Conservation (phyloP, 2,888 invertebrate species). For the Pardosa pseudoannulata region DNA sequence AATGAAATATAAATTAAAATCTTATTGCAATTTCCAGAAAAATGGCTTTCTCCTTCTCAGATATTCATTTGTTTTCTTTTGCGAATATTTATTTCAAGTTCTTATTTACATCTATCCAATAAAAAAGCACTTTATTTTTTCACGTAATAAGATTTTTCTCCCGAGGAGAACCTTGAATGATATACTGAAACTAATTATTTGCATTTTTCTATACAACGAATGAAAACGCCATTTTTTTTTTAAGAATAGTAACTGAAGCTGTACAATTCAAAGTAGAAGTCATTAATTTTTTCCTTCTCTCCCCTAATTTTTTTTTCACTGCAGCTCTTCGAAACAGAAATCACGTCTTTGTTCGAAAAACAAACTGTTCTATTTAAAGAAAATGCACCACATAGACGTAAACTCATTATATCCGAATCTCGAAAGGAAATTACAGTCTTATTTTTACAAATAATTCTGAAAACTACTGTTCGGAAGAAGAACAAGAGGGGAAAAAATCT, state of each 20-base stretch:
- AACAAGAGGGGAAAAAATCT: no score
- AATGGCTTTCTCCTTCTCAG: no score
- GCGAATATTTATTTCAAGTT: no score
- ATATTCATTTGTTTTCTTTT: no score
- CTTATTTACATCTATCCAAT: no score
- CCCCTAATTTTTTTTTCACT: background rate
- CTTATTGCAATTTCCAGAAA: no score
- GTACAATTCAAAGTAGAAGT: background rate
- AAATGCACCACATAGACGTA: background rate
- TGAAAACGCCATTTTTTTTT: background rate
- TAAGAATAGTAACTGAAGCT: background rate
- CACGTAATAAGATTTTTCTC: no score
- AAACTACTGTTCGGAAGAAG: background rate
- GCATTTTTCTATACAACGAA: background rate
- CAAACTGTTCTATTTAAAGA: conserved; percentile 7
- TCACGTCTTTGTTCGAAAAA: background rate
- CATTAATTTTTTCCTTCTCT: background rate
- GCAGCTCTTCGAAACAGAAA: background rate
- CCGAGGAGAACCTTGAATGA: background rate
- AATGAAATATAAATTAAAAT: no score
- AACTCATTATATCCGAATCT: background rate
- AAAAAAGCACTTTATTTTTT: no score
- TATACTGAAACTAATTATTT: background rate
- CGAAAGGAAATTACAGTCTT: background rate
- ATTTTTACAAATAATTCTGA: background rate